These are phyloP conservation scores for Sebastes paucispinis DNA, from an alignment of 2,797 vertebrate genomes.

Conservation along the genomic window DNA sequence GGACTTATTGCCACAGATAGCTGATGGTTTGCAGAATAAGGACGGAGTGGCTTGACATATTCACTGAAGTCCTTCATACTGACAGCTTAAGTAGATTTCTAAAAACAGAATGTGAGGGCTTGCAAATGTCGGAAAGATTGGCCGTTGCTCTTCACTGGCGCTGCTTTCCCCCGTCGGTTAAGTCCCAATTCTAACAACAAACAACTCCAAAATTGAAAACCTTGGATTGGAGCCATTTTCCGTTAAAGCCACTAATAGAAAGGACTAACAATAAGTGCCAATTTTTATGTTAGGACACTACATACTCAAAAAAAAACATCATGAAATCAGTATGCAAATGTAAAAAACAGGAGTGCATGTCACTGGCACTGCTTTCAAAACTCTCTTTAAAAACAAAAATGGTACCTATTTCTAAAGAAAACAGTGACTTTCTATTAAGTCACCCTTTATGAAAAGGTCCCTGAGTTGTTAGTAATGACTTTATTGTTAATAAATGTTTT, in stretches of 20 bases:
- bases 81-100: slow-evolving; percentile 68
- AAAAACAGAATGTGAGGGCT: slow-evolving; percentile 43
- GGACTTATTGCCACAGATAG: slow-evolving; percentile 5
- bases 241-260: not conserved
- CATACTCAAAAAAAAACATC: not conserved
- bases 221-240: not conserved
- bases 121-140: slow-evolving; percentile 53
- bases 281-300: not conserved
- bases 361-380: not conserved
- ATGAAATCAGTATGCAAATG: not conserved
- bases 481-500: not conserved
- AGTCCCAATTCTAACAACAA: not conserved
- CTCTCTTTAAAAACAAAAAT: not conserved
- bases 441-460: not conserved
- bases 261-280: not conserved
- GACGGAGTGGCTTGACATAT: slow-evolving; percentile 39
- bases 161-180: not conserved
- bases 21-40: slow-evolving; percentile 28
- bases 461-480: accelerated
- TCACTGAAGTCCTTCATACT: slow-evolving; percentile 33
- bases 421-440: not conserved
- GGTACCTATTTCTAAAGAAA: not conserved
- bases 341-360: not conserved
- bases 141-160: slow-evolving; percentile 35
- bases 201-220: not conserved